Base-by-base conservation (phyloP, 2,113 vertebrate genomes). In the Tinamus guttatus region DNA sequence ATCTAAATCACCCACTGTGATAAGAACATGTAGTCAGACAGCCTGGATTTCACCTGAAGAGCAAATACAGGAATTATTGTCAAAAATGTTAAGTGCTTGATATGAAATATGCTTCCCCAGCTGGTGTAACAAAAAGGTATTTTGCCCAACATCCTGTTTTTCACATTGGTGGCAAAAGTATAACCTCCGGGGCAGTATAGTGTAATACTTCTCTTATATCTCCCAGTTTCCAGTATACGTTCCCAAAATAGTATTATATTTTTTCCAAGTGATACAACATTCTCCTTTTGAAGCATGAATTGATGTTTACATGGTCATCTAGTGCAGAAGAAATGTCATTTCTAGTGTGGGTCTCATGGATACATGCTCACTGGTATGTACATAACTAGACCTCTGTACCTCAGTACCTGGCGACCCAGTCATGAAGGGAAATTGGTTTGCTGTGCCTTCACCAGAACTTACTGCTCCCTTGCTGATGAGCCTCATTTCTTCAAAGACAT, bases 301-400 rank as follows among this genome's bases (percentile, higher is more conserved):
- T 89, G 63, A 43, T 84, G 69, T 78, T 76, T 91, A 43, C 65
- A 45, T 87, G 51, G 60, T 43, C 75, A 71, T 52, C 73, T 20
- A 85, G 69, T 14, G 6, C 59, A 87, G 86, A 77, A 69, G 28
- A 87, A 88, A 83, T 90, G 67, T 75, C 51, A 71, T 94, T 96
- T 94, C 75, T 47, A 79, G 60, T 0, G 0, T 9, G 90, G 67
- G 36, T 56, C 28, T 24, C 65, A n/a, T 68, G 54, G 13, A 62
- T 70, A 80, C n/a, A 6, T 4, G 16, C 65, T 73, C 70, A 77
- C 45, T 75, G 75, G 20, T 47, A n/a, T 67, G 62, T 67, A 27
- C 24, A 16, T 74, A 94, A 87, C 63, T 30, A 84, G 54, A 91
- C 32, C 54, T 93, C 73, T 87, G 41, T 41, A 63, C 81, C 71